phyloP scores from a whole-genome alignment of 2,888 invertebrate genomes.

The Melitaea athalia region DNA sequence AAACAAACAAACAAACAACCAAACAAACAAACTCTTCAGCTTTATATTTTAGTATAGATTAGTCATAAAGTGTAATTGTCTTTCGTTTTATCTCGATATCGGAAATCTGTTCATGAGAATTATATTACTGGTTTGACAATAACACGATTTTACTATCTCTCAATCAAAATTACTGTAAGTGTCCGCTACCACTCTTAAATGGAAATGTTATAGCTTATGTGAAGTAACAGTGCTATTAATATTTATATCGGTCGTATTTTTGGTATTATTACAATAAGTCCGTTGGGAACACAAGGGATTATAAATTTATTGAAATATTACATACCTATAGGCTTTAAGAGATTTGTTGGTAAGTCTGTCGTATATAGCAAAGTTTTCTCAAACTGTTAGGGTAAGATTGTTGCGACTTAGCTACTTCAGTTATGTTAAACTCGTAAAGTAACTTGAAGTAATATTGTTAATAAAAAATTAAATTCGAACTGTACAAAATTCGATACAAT shows the following conservation, averaged over 20 bases:
- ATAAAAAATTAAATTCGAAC: no score
- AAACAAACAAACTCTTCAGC: no score
- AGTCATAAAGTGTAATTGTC: slow-evolving; percentile 1
- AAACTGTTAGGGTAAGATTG: not conserved
- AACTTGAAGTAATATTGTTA: no score
- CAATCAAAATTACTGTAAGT: slow-evolving; percentile 11
- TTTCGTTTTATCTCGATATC: not conserved
- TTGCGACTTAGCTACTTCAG: no score
- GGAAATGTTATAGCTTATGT: slow-evolving; percentile 2
- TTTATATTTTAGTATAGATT: no score
- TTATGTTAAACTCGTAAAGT: no score
- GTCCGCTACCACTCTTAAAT: slow-evolving; percentile 12
- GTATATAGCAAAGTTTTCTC: not conserved
- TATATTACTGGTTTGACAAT: slow-evolving; percentile 8
- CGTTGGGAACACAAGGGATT: not conserved
- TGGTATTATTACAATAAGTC: not conserved
- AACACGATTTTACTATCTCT: slow-evolving; percentile 10
- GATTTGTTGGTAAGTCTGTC: no score
- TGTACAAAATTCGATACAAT: no score
- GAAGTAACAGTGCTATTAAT: slow-evolving; percentile 8
- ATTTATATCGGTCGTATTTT: slow-evolving; percentile 7
- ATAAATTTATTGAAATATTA: not conserved
- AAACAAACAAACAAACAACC: no score
- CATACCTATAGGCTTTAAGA: not conserved
- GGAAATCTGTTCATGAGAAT: not conserved